A percentile compares a stretch with the other conserved stretches of the same genome.
These are phyloP conservation scores for Hydrophis major DNA, from an alignment of 2,797 vertebrate species.

Conservation along the genomic window DNA sequence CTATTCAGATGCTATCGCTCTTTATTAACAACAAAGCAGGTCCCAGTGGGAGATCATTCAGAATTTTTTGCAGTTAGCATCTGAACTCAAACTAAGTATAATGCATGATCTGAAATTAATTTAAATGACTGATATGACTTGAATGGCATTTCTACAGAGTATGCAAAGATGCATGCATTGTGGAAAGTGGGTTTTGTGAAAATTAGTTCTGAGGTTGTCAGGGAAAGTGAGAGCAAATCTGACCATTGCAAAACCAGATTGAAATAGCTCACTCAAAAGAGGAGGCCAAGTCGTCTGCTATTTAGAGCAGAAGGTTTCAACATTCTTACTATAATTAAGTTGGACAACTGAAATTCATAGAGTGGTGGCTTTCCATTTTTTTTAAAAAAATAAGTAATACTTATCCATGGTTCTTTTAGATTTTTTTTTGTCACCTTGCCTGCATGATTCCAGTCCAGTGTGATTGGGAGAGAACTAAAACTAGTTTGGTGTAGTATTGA, in stretches of 20 bases:
- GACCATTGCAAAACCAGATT: neutral
- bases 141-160: neutral
- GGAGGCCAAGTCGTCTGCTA: neutral
- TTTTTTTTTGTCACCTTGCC: neutral
- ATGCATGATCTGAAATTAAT: neutral
- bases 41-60: neutral
- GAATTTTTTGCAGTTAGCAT: conserved; percentile 1
- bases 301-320: neutral
- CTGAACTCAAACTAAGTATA: neutral
- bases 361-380: neutral
- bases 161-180: neutral
- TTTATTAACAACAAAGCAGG: neutral
- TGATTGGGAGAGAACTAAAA: neutral
- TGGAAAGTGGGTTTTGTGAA: neutral
- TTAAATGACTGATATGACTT: neutral
- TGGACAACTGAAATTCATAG: neutral
- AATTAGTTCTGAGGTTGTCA: neutral
- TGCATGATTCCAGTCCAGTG: neutral
- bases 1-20: neutral
- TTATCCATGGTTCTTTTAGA: neutral
- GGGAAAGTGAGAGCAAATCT: neutral
- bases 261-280: neutral
- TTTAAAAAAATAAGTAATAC: neutral
- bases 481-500: neutral
- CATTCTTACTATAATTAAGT: neutral